Percentiles rank a stretch among this genome's conserved stretches.
Evolutionary conservation across 2,113 vertebrate genomes (phyloP).

Genomic region (Anarhynchus alexandrinus): DNA sequence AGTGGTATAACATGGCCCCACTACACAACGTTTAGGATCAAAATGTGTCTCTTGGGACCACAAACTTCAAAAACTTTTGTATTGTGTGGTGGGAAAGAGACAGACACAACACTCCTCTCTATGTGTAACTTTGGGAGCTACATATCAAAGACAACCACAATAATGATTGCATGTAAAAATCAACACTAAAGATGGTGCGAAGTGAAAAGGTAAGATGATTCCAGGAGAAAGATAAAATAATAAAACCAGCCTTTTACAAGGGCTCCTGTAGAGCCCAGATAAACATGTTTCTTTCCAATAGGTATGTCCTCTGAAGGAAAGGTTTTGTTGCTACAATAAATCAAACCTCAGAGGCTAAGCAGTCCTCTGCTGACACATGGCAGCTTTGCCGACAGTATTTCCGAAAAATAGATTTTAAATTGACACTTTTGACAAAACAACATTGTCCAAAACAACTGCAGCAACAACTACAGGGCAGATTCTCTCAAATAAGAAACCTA

Average conservation of each 20-base stretch:
- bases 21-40: neutral
- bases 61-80: neutral
- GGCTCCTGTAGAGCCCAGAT: accelerated
- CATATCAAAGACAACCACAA: neutral
- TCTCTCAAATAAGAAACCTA: neutral
- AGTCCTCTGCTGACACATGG: neutral
- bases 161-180: neutral
- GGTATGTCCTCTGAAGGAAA: neutral
- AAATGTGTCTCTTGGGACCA: neutral
- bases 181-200: neutral
- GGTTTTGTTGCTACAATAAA: neutral
- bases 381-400: neutral
- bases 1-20: neutral
- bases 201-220: neutral
- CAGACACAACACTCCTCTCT: neutral
- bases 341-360: neutral
- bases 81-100: neutral
- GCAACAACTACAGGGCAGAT: neutral
- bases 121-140: neutral
- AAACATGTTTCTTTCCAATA: neutral
- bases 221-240: neutral
- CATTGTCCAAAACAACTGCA: neutral
- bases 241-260: neutral
- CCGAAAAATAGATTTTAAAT: neutral
- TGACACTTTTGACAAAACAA: neutral